A percentile compares a stretch with the other conserved stretches of the same genome.
phyloP scores from a whole-genome alignment of 2,797 vertebrate genomes.

The Chelon auratus region DNA sequence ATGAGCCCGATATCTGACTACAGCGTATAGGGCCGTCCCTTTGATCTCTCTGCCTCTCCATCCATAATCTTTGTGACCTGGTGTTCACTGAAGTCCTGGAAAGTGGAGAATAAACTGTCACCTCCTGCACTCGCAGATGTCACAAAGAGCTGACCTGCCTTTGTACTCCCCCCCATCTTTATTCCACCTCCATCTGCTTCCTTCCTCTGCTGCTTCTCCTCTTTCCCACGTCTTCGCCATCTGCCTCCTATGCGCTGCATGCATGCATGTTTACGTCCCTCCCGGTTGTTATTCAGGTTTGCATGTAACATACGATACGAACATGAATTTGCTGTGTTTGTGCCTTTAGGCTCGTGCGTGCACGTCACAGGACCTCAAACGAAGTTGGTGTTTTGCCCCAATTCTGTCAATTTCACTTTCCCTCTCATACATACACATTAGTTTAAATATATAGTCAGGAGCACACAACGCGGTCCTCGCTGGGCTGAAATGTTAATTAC shows the following conservation, averaged over 20 bases:
- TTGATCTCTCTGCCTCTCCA: neutral
- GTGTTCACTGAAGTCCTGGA: neutral
- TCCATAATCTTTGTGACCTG: neutral
- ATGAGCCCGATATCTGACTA: neutral
- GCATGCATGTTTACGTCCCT: constrained; percentile 26
- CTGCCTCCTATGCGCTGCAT: constrained; percentile 20
- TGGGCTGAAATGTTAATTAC: neutral
- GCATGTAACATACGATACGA: constrained; percentile 23
- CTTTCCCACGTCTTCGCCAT: constrained; percentile 20
- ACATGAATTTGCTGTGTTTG: constrained; percentile 16
- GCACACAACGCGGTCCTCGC: constrained; percentile 3
- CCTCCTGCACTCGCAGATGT: neutral
- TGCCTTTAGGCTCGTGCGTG: neutral
- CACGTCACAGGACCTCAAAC: constrained; percentile 14
- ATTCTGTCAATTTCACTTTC: constrained; percentile 48
- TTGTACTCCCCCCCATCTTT: constrained; percentile 25
- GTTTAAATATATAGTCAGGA: constrained; percentile 29
- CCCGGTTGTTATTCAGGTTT: constrained; percentile 41
- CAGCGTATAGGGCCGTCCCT: neutral
- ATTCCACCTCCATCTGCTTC: constrained; percentile 48
- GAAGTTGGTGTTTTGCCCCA: constrained; percentile 41
- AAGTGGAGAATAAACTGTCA: neutral
- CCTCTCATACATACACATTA: neutral
- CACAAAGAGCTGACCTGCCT: constrained; percentile 18
- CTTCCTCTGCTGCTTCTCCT: constrained; percentile 14